Conservation (phyloP, 2,797 vertebrate species). For the Chromis chromis region DNA sequence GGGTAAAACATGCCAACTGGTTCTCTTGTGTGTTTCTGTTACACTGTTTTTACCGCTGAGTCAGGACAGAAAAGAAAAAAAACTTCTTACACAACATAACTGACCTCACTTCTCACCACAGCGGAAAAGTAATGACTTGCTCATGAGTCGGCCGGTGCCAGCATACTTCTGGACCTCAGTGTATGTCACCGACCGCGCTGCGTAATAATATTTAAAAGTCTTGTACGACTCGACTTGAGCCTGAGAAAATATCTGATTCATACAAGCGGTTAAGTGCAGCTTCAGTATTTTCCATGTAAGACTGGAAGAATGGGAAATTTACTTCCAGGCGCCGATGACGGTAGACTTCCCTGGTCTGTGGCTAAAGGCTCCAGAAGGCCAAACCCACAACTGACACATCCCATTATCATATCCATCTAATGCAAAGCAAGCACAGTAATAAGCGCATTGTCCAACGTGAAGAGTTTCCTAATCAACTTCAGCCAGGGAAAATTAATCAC, state of each 20-base stretch:
- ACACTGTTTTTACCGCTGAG: conserved; percentile 53
- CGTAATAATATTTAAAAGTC: conserved; percentile 40
- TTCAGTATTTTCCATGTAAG: conserved; percentile 70
- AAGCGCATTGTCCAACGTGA: conserved; percentile 3
- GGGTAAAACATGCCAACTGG: conserved; percentile 17
- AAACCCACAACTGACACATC: conserved; percentile 67
- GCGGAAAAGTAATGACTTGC: conserved; percentile 48
- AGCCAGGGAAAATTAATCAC: conserved; percentile 33
- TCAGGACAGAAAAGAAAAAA: conserved; percentile 41
- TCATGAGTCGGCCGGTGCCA: conserved; percentile 53
- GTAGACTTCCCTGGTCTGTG: conserved; percentile 62
- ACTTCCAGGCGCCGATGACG: conserved; percentile 65
- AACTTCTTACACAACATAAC: conserved; percentile 14
- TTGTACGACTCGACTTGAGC: conserved; percentile 34
- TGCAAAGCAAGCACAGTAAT: conserved; percentile 47
- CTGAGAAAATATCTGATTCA: conserved; percentile 61
- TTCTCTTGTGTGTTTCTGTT: conserved; percentile 18
- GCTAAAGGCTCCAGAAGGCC: conserved; percentile 40
- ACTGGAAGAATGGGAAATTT: conserved; percentile 44
- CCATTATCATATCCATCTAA: conserved; percentile 46
- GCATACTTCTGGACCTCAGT: conserved; percentile 26
- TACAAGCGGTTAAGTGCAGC: conserved; percentile 44
- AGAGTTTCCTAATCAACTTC: conserved; percentile 32
- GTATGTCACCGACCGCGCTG: conserved; percentile 37
- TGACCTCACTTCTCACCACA: conserved; percentile 61